A percentile compares a stretch with the other conserved stretches of the same genome.
Evolutionary conservation across 1,140 invertebrate species (phyloP).

Genomic region (Cydia strobilella): DNA sequence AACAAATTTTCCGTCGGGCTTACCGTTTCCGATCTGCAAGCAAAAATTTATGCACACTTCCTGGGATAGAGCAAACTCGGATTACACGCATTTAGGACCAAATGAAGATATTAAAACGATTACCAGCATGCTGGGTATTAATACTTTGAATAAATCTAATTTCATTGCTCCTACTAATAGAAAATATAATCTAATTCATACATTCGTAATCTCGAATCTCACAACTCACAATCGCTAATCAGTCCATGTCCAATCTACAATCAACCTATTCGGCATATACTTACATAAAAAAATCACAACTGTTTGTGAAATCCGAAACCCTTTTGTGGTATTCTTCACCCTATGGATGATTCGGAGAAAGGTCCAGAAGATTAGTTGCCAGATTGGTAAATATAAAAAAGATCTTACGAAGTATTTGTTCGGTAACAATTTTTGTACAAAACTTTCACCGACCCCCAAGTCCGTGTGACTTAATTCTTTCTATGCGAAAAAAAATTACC

Average conservation of each 20-base stretch:
- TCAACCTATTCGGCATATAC: neutral
- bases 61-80: too few species aligned
- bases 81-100: too few species aligned
- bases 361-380: slow-evolving; percentile 54
- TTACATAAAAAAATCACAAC: slow-evolving; percentile 57
- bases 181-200: too few species aligned
- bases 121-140: too few species aligned
- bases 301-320: slow-evolving; percentile 73
- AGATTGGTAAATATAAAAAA: slow-evolving; percentile 56
- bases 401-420: slow-evolving; percentile 49
- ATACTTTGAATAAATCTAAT: too few species aligned
- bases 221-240: neutral
- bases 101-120: too few species aligned
- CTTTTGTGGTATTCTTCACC: slow-evolving; percentile 61
- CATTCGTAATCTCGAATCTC: neutral
- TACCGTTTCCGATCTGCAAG: too few species aligned
- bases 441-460: slow-evolving; percentile 61
- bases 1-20: too few species aligned
- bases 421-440: slow-evolving; percentile 50
- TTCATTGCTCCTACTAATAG: too few species aligned
- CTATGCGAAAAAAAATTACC: slow-evolving; percentile 56
- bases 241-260: neutral
- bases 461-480: slow-evolving; percentile 48
- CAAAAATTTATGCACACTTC: too few species aligned
- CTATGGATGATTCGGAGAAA: slow-evolving; percentile 61